Percentiles rank a stretch among this genome's conserved stretches.
Evolutionary conservation across 1,140 invertebrate genomes (phyloP).

Genomic region (Drosophila ironensis): DNA sequence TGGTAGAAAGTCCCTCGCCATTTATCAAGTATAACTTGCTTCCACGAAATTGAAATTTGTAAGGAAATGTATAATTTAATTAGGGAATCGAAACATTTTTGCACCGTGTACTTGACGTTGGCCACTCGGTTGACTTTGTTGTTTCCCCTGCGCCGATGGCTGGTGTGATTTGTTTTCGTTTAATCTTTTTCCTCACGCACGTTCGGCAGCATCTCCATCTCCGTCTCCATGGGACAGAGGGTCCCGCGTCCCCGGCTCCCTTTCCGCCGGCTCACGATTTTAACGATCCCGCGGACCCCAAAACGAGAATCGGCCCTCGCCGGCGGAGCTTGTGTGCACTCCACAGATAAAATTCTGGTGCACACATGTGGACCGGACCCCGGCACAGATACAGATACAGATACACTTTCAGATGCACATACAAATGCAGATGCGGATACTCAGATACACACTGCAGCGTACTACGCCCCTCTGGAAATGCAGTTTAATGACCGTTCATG

Average conservation of each 20-base stretch:
- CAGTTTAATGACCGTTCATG: slow-evolving; percentile 48
- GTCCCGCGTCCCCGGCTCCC: slow-evolving; percentile 6
- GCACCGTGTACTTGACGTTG: slow-evolving; percentile 2
- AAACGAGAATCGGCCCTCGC: slow-evolving; percentile 40
- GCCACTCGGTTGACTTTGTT: slow-evolving; percentile 14
- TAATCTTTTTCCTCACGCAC: slow-evolving; percentile 44
- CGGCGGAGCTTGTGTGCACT: slow-evolving; percentile 15
- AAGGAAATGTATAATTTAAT: too few species aligned
- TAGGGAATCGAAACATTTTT: neutral
- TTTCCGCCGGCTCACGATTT: slow-evolving; percentile 12
- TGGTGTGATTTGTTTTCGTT: slow-evolving; percentile 51
- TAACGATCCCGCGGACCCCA: slow-evolving; percentile 47
- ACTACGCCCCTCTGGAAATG: slow-evolving; percentile 33
- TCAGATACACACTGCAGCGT: neutral
- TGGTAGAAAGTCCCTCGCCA: too few species aligned
- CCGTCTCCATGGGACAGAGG: too few species aligned
- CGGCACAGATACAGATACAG: slow-evolving; percentile 15
- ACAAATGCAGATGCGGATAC: slow-evolving; percentile 2
- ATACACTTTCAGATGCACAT: neutral
- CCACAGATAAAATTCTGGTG: slow-evolving; percentile 14
- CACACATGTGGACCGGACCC: slow-evolving; percentile 31
- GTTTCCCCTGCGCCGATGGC: slow-evolving; percentile 17
- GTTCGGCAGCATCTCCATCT: slow-evolving; percentile 39
- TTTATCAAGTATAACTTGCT: neutral
- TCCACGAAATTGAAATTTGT: too few species aligned